A percentile compares a stretch with the other conserved stretches of the same genome.
These are phyloP conservation scores for Phrixothrix hirtus DNA, from an alignment of 2,888 invertebrate species.

Conservation along the genomic window DNA sequence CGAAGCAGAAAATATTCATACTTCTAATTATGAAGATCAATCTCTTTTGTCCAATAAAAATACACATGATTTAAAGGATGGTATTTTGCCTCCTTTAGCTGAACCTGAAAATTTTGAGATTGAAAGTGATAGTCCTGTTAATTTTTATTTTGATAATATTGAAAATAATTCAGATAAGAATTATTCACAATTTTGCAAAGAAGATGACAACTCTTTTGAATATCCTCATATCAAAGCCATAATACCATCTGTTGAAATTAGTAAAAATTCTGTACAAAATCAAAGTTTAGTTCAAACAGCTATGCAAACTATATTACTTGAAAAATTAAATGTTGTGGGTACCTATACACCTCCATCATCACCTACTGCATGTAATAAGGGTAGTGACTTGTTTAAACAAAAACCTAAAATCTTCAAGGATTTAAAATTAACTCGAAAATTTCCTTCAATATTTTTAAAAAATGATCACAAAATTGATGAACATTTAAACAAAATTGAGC, in stretches of 20 bases:
- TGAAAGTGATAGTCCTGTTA: conserved; percentile 11
- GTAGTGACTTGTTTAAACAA: conserved; percentile 54
- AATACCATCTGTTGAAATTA: conserved; percentile 38
- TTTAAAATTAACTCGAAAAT: not conserved
- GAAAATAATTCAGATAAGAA: not conserved
- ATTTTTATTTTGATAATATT: conserved; percentile 9
- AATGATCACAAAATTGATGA: not conserved
- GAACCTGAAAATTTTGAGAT: conserved; percentile 27
- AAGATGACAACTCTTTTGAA: not conserved
- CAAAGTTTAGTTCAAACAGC: conserved; percentile 48
- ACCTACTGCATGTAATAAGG: conserved; percentile 33
- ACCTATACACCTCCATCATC: conserved; percentile 46
- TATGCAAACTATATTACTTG: conserved; percentile 50
- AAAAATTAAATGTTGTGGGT: conserved; percentile 49
- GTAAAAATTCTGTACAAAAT: conserved; percentile 35
- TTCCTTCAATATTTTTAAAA: not conserved
- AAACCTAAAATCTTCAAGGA: not conserved
- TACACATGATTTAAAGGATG: too few relatives aligned
- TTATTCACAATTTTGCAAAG: not conserved
- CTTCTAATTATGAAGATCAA: too few relatives aligned
- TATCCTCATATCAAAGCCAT: conserved; percentile 29
- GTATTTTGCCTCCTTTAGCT: conserved; percentile 34
- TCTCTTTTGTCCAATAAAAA: too few relatives aligned
- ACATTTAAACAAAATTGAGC: not conserved
- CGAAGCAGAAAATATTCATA: not conserved